Conservation (phyloP, 2,888 invertebrate genomes). For the Formica aserva region DNA sequence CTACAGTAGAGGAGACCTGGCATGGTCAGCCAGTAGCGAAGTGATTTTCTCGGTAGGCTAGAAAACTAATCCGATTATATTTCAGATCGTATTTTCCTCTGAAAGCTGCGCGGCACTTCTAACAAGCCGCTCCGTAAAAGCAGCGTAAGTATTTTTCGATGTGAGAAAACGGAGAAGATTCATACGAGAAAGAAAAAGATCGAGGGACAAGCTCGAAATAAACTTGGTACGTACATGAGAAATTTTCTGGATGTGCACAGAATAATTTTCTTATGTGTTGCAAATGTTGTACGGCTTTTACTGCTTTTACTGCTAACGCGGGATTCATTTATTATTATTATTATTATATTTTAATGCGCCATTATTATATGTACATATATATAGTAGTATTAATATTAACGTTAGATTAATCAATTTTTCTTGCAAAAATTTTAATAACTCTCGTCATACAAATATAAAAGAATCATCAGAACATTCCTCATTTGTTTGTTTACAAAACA, state of each 20-base stretch:
- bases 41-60: slow-evolving; percentile 43
- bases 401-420: neutral
- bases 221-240: neutral
- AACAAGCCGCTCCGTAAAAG: slow-evolving; percentile 15
- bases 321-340: neutral
- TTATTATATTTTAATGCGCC: neutral
- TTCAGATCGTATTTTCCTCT: slow-evolving; percentile 27
- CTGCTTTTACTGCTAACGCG: too few relatives aligned
- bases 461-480: neutral
- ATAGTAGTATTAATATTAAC: neutral
- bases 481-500: slow-evolving; percentile 11
- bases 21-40: slow-evolving; percentile 15
- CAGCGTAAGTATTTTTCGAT: slow-evolving; percentile 38
- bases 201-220: neutral
- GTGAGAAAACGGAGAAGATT: slow-evolving; percentile 12
- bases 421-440: neutral
- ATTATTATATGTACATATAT: neutral
- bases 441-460: neutral
- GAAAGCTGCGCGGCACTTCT: neutral
- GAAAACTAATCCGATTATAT: slow-evolving; percentile 50
- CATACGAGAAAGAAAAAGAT: neutral
- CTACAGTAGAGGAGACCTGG: neutral
- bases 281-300: neutral
- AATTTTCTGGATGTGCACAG: neutral
- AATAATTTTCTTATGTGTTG: neutral